These are phyloP conservation scores for Pagetopsis macropterus DNA, from an alignment of 2,797 vertebrate species.

Conservation along the genomic window DNA sequence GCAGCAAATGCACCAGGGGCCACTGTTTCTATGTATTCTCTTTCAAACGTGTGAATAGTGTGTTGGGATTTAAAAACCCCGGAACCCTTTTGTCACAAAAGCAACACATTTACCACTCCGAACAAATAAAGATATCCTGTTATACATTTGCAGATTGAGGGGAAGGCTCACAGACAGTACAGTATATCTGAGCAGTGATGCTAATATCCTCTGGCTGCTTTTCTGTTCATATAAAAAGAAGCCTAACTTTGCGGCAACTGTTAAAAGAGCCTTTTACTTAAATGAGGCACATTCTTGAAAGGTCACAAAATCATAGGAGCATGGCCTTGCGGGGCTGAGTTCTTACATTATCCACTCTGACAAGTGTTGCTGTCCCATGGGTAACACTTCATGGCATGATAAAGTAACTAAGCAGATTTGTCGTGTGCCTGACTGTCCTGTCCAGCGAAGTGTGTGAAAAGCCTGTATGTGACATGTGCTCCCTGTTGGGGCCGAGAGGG, in stretches of 20 bases:
- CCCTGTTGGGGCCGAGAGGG: conserved; percentile 64
- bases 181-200: conserved; percentile 31
- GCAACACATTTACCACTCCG: conserved; percentile 39
- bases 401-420: conserved; percentile 79
- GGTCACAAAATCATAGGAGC: conserved; percentile 69
- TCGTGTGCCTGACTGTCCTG: conserved; percentile 71
- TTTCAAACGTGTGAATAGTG: conserved; percentile 55
- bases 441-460: conserved; percentile 76
- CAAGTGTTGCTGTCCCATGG: conserved; percentile 73
- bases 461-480: conserved; percentile 75
- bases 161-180: conserved; percentile 1
- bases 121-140: conserved; percentile 48
- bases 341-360: conserved; percentile 72
- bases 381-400: conserved; percentile 74
- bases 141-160: conserved; percentile 28
- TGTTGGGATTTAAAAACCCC: conserved; percentile 38
- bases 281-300: conserved; percentile 66
- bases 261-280: conserved; percentile 57
- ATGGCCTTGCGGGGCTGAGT: conserved; percentile 38
- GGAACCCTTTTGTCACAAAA: conserved; percentile 46
- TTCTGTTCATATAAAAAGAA: conserved; percentile 46
- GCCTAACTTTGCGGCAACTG: conserved; percentile 43
- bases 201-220: conserved; percentile 46
- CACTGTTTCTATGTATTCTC: conserved; percentile 53
- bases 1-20: conserved; percentile 44